These are phyloP conservation scores for Procavia capensis DNA, from an alignment of 2,113 vertebrate genomes.

Conservation along the genomic window DNA sequence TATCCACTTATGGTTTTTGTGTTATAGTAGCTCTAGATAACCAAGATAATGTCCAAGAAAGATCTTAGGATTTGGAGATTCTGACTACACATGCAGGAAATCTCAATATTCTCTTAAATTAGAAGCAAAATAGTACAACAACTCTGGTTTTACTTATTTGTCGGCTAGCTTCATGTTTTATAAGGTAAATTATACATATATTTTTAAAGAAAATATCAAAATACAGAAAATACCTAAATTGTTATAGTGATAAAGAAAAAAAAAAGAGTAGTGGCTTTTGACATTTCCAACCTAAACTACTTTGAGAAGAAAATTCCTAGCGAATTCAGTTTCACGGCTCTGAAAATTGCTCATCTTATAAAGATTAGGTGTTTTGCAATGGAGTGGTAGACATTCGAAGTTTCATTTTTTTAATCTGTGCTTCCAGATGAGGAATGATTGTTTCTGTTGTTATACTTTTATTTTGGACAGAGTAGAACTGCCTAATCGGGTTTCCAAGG, in stretches of 20 bases:
- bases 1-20: no score
- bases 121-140: not conserved
- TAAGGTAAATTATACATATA: not conserved
- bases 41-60: not conserved
- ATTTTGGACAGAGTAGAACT: not conserved
- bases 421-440: not conserved
- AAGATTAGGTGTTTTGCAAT: not conserved
- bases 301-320: conserved; percentile 22
- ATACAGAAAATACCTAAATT: not conserved
- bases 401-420: not conserved
- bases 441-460: not conserved
- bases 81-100: not conserved
- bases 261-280: not conserved
- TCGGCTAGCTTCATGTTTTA: not conserved
- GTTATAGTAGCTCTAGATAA: no score
- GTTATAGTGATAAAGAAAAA: not conserved
- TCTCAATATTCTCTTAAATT: not conserved
- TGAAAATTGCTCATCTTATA: not conserved
- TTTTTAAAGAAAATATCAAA: conserved; percentile 1
- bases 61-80: not conserved
- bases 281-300: not conserved
- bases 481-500: no score
- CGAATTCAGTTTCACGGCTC: not conserved
- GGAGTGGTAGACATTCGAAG: not conserved
- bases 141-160: not conserved